Evolutionary conservation across 1,140 invertebrate genomes (phyloP).

Genomic region (Penaeus japonicus): DNA sequence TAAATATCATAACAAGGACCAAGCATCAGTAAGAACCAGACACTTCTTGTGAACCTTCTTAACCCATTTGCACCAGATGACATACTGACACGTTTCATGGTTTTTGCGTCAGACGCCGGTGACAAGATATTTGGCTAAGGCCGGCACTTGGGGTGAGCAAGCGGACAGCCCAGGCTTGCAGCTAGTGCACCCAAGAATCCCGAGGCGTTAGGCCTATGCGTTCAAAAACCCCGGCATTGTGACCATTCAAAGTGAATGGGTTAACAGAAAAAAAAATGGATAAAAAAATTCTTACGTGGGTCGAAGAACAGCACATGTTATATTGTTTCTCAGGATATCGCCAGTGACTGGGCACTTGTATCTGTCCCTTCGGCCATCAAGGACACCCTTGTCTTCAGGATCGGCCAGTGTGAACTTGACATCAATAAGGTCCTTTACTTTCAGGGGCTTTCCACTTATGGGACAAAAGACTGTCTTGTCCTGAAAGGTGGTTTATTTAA

Average conservation of each 20-base stretch:
- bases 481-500: slow-evolving; percentile 59
- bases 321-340: slow-evolving; percentile 93
- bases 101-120: too few relatives aligned
- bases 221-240: background rate
- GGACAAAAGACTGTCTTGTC: slow-evolving; percentile 93
- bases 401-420: slow-evolving; percentile 93
- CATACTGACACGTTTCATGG: too few relatives aligned
- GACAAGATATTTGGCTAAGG: too few relatives aligned
- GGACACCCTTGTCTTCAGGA: slow-evolving; percentile 73
- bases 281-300: slow-evolving; percentile 77
- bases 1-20: too few relatives aligned
- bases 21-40: too few relatives aligned
- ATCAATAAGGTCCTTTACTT: slow-evolving; percentile 90
- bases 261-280: background rate
- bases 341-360: slow-evolving; percentile 98
- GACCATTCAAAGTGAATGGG: background rate
- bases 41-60: too few relatives aligned
- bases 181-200: too few relatives aligned
- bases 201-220: too few relatives aligned
- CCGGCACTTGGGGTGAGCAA: too few relatives aligned
- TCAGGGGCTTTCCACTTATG: slow-evolving; percentile 87
- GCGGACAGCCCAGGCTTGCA: too few relatives aligned
- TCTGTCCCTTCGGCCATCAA: slow-evolving; percentile 84
- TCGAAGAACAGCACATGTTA: slow-evolving; percentile 90
- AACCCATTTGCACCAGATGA: too few relatives aligned